Evolutionary conservation across 2,888 invertebrate species (phyloP).

Genomic region (Tetrapedia diversipes): DNA sequence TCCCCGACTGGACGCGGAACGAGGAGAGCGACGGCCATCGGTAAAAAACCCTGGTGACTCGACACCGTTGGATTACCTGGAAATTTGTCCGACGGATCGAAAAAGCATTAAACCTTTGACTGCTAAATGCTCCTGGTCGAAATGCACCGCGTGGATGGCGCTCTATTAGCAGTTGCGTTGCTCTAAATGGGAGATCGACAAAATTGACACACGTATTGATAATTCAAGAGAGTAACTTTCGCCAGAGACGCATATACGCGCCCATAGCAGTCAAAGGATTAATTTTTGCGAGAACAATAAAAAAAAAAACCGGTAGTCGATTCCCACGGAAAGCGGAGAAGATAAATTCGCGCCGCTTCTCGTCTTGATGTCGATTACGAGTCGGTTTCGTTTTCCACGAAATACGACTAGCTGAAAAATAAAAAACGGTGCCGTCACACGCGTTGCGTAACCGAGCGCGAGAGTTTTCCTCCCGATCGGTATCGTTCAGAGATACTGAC

Average conservation of each 20-base stretch:
- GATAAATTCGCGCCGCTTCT: background rate
- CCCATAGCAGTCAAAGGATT: too few species aligned
- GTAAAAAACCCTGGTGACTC: slow-evolving; percentile 27
- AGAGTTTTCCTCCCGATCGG: slow-evolving; percentile 29
- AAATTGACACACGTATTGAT: too few species aligned
- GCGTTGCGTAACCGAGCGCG: slow-evolving; percentile 12
- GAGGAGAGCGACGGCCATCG: slow-evolving; percentile 8
- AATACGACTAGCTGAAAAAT: background rate
- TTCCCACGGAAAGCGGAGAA: background rate
- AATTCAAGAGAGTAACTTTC: too few species aligned
- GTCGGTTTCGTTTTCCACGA: background rate
- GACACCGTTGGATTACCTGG: slow-evolving; percentile 12
- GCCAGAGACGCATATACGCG: too few species aligned
- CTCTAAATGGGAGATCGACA: too few species aligned
- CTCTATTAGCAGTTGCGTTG: too few species aligned
- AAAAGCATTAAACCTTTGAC: background rate
- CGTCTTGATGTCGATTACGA: background rate
- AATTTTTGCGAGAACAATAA: background rate
- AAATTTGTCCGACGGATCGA: slow-evolving; percentile 23
- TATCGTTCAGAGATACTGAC: slow-evolving; percentile 55
- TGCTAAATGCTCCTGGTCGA: too few species aligned
- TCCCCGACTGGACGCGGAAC: slow-evolving; percentile 26
- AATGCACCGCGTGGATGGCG: too few species aligned
- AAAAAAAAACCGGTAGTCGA: background rate
- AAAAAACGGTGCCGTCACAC: background rate